These are phyloP conservation scores for Amphipoea lucens DNA, from an alignment of 2,888 invertebrate species.

Conservation along the genomic window DNA sequence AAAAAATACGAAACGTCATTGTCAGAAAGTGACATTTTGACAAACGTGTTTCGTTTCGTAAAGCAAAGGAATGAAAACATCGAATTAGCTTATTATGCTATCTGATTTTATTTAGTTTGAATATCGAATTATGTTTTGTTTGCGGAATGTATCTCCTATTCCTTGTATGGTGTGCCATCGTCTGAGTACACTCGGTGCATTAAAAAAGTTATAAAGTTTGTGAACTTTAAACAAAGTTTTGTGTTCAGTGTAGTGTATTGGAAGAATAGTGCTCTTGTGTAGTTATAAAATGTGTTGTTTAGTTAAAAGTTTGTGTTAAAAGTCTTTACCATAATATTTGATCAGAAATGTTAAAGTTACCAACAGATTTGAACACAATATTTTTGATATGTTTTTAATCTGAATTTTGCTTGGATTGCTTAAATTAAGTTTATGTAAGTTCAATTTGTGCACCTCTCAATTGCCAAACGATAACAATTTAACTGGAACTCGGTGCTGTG, in stretches of 20 bases:
- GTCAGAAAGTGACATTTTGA: conserved; percentile 53
- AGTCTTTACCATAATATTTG: neutral
- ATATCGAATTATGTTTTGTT: conserved; percentile 46
- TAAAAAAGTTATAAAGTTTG: conserved; percentile 41
- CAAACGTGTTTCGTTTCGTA: conserved; percentile 58
- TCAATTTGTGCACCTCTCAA: conserved; percentile 14
- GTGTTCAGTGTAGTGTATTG: conserved; percentile 12
- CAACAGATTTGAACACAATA: neutral
- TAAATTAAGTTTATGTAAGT: conserved; percentile 6
- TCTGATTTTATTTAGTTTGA: conserved; percentile 44
- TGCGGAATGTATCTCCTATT: conserved; percentile 29
- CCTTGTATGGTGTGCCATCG: conserved; percentile 11
- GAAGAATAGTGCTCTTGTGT: conserved; percentile 16
- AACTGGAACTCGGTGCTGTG: neutral
- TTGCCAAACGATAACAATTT: conserved; percentile 6
- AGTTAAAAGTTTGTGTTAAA: conserved; percentile 10
- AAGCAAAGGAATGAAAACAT: conserved; percentile 61
- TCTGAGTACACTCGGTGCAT: neutral
- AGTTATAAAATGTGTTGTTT: conserved; percentile 35
- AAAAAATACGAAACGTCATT: conserved; percentile 33
- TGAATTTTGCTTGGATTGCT: conserved; percentile 23
- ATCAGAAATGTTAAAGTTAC: neutral
- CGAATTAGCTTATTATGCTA: conserved; percentile 39
- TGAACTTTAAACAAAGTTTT: conserved; percentile 51
- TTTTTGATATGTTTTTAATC: neutral